Conservation (phyloP, 2,113 vertebrate species). For the Monarcha castaneiventris region DNA sequence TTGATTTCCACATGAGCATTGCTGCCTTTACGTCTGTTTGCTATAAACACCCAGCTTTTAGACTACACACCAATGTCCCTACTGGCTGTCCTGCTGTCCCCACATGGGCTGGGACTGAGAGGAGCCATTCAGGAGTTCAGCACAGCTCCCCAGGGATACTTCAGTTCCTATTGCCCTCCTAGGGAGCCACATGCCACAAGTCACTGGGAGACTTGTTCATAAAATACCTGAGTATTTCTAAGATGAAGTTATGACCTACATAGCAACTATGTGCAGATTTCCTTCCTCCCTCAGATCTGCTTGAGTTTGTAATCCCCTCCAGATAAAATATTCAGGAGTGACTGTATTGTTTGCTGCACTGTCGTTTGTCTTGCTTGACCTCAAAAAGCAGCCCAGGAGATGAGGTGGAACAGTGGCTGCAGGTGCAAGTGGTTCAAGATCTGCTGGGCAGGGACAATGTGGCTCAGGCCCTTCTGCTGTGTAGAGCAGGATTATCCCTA, state of each 20-base stretch:
- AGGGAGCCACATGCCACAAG: neutral
- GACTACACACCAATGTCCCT: rapidly evolving
- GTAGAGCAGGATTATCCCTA: neutral
- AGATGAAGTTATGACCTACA: neutral
- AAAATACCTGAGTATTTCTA: neutral
- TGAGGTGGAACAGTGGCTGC: neutral
- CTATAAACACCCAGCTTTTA: neutral
- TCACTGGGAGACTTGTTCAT: neutral
- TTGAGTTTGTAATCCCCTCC: neutral
- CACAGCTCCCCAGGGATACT: rapidly evolving
- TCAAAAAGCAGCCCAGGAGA: neutral
- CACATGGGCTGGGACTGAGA: neutral
- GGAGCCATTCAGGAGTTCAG: neutral
- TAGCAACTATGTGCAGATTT: neutral
- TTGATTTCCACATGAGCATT: neutral
- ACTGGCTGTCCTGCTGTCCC: neutral
- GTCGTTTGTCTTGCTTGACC: neutral
- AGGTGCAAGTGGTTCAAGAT: neutral
- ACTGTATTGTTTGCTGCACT: neutral
- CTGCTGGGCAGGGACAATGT: rapidly evolving
- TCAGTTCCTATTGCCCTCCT: rapidly evolving
- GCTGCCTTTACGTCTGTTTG: neutral
- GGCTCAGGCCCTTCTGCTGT: neutral
- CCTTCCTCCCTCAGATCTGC: neutral
- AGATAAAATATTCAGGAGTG: neutral